Evolutionary conservation across 2,888 invertebrate genomes (phyloP).

Genomic region (Cryptus armator): DNA sequence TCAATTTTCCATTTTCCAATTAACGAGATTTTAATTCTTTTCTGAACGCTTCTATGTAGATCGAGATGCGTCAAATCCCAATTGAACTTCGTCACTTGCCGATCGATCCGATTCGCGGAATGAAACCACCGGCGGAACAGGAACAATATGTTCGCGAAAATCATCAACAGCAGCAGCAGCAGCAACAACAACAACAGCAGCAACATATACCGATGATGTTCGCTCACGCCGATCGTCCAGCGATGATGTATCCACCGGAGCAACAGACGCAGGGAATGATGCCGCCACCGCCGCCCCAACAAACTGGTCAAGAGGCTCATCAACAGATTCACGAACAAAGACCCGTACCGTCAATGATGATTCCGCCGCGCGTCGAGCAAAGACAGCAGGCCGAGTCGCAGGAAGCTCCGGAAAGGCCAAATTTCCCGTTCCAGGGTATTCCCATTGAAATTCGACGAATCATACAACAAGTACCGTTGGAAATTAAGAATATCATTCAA

Average conservation of each 20-base stretch:
- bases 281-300: conserved; percentile 76
- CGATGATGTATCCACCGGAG: conserved; percentile 72
- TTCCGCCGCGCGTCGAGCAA: conserved; percentile 76
- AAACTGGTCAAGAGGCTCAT: conserved; percentile 58
- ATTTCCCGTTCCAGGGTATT: conserved; percentile 82
- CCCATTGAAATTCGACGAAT: conserved; percentile 82
- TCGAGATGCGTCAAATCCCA: conserved; percentile 85
- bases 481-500: conserved; percentile 82
- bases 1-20: neutral
- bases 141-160: conserved; percentile 74
- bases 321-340: conserved; percentile 76
- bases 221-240: conserved; percentile 64
- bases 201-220: conserved; percentile 79
- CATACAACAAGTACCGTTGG: conserved; percentile 81
- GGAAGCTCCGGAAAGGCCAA: conserved; percentile 77
- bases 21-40: neutral
- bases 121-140: conserved; percentile 85
- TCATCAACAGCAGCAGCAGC: conserved; percentile 82
- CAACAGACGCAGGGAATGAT: conserved; percentile 77
- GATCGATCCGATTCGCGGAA: conserved; percentile 87
- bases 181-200: conserved; percentile 75
- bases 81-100: conserved; percentile 86
- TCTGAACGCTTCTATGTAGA: conserved; percentile 59
- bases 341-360: conserved; percentile 77
- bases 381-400: conserved; percentile 62